phyloP scores from a whole-genome alignment of 2,797 vertebrate genomes.

The Brachymystax lenok region DNA sequence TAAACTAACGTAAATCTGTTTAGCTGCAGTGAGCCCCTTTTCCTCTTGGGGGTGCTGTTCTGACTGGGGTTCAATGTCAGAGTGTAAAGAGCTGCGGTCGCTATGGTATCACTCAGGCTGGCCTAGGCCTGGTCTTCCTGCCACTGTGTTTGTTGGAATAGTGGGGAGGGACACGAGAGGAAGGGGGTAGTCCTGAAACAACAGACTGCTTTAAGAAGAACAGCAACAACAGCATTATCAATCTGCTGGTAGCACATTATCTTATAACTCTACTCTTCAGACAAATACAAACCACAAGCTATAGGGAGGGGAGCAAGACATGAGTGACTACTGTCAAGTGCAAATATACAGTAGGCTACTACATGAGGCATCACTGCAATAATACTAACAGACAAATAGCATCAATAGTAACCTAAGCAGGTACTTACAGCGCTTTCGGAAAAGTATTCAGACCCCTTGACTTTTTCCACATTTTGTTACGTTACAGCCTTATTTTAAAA shows the following conservation, averaged over 20 bases:
- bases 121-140: slow-evolving; percentile 85
- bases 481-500: too few relatives aligned
- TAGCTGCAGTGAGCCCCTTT: too few relatives aligned
- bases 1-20: too few relatives aligned
- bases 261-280: slow-evolving; percentile 34
- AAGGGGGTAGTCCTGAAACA: slow-evolving; percentile 83
- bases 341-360: slow-evolving; percentile 29
- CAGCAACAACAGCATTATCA: slow-evolving; percentile 73
- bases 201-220: slow-evolving; percentile 77
- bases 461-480: too few relatives aligned
- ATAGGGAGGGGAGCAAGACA: slow-evolving; percentile 30
- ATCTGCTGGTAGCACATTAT: slow-evolving; percentile 45
- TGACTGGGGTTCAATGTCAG: background rate
- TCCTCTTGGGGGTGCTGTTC: background rate
- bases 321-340: slow-evolving; percentile 37
- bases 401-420: slow-evolving; percentile 25
- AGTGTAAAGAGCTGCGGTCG: slow-evolving; percentile 56
- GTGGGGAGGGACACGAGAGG: slow-evolving; percentile 84
- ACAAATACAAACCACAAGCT: slow-evolving; percentile 44
- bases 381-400: background rate
- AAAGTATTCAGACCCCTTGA: too few relatives aligned
- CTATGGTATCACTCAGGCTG: slow-evolving; percentile 77
- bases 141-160: slow-evolving; percentile 99
- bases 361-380: too few relatives aligned
- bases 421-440: background rate